Percentiles rank a stretch among this genome's conserved stretches.
phyloP scores from a whole-genome alignment of 2,113 vertebrate genomes.

The Actenoides hombroni region DNA sequence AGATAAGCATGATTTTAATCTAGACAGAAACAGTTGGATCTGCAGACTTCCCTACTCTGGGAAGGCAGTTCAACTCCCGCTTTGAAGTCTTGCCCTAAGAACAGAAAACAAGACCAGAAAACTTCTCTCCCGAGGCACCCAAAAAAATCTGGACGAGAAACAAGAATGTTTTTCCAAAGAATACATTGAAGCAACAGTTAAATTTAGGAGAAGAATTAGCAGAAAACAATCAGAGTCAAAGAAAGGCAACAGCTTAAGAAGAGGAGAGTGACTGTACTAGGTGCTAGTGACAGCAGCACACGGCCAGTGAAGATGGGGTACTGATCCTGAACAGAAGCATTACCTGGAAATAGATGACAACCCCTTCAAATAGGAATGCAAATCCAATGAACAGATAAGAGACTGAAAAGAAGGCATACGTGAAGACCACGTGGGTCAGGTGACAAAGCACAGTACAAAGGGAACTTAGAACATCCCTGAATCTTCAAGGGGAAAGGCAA shows the following conservation, averaged over 20 bases:
- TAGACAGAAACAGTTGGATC: neutral
- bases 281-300: neutral
- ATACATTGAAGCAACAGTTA: neutral
- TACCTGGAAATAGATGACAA: neutral
- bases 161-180: constrained; percentile 5
- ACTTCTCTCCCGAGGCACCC: neutral
- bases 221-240: neutral
- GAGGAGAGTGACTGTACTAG: neutral
- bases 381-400: neutral
- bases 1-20: neutral
- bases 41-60: neutral
- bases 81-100: constrained; percentile 23
- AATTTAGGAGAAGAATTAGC: neutral
- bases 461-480: neutral
- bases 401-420: neutral
- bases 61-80: neutral
- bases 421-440: accelerated
- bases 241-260: neutral
- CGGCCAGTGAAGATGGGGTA: accelerated
- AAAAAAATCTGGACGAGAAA: neutral
- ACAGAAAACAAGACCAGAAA: constrained; percentile 21
- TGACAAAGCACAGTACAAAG: neutral
- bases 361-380: neutral
- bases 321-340: neutral
- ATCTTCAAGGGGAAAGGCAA: neutral